Percentiles rank a stretch among this genome's conserved stretches.
phyloP scores from a whole-genome alignment of 2,797 vertebrate species.

The Spinus olivaceus region DNA sequence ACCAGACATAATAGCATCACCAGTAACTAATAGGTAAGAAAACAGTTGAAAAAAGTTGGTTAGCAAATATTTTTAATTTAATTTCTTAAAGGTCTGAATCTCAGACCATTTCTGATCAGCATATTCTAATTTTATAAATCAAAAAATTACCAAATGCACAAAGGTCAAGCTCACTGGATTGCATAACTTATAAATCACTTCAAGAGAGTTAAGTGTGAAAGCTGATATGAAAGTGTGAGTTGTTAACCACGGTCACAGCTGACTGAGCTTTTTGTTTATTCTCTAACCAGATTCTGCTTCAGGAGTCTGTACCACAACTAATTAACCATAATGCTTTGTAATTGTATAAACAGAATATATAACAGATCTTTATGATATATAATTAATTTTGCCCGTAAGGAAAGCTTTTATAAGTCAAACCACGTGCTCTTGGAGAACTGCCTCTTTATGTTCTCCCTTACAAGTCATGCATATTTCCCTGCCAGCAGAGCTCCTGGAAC shows the following conservation, averaged over 20 bases:
- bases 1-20: background rate
- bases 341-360: slow-evolving; percentile 56
- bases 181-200: background rate
- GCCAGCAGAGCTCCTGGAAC: background rate
- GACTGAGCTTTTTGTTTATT: slow-evolving; percentile 31
- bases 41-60: background rate
- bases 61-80: background rate
- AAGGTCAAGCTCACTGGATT: background rate
- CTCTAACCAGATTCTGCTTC: slow-evolving; percentile 39
- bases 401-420: slow-evolving; percentile 44
- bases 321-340: slow-evolving; percentile 56
- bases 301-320: slow-evolving; percentile 42
- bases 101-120: background rate
- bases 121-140: background rate
- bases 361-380: slow-evolving; percentile 37
- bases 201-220: background rate
- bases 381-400: slow-evolving; percentile 58
- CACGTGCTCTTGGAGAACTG: background rate
- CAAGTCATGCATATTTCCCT: background rate
- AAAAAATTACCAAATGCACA: background rate
- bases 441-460: background rate
- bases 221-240: slow-evolving; percentile 35
- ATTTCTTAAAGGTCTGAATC: background rate
- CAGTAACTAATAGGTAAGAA: background rate
- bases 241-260: background rate